Conservation (phyloP, 2,113 vertebrate species). For the Rana temporaria region DNA sequence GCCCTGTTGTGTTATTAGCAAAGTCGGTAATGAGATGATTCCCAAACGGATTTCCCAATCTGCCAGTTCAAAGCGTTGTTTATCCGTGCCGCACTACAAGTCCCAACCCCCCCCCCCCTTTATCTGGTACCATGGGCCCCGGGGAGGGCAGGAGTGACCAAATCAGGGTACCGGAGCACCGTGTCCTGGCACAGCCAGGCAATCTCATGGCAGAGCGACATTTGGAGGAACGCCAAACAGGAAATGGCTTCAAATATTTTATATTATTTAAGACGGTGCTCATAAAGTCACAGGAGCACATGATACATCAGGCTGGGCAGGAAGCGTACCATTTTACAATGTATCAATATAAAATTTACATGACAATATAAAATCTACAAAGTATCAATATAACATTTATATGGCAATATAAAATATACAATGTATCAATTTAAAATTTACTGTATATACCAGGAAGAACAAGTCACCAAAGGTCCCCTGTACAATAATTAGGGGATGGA, state of each 20-base stretch:
- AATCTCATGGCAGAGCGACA: not conserved
- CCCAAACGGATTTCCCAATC: conserved; percentile 5
- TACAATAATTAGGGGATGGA: conserved; percentile 4
- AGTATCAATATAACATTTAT: no score
- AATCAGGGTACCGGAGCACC: not conserved
- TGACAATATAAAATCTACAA: no score
- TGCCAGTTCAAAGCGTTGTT: conserved; percentile 7
- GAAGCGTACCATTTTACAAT: no score
- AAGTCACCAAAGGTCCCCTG: not conserved
- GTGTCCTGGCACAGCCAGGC: not conserved
- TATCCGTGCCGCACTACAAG: not conserved
- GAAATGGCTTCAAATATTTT: no score
- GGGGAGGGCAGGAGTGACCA: not conserved
- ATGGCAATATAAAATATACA: no score
- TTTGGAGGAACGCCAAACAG: not conserved
- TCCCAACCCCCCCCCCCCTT: not conserved
- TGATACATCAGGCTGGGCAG: no score
- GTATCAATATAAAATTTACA: no score
- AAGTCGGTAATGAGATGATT: conserved; percentile 26
- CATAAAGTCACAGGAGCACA: no score
- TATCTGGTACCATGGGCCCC: not conserved
- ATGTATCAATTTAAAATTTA: no score
- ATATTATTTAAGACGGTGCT: no score
- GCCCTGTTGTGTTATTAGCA: conserved; percentile 10
- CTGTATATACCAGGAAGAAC: no score